Base-by-base conservation (phyloP, 1,140 invertebrate genomes). In the Diploscapter pachys region DNA sequence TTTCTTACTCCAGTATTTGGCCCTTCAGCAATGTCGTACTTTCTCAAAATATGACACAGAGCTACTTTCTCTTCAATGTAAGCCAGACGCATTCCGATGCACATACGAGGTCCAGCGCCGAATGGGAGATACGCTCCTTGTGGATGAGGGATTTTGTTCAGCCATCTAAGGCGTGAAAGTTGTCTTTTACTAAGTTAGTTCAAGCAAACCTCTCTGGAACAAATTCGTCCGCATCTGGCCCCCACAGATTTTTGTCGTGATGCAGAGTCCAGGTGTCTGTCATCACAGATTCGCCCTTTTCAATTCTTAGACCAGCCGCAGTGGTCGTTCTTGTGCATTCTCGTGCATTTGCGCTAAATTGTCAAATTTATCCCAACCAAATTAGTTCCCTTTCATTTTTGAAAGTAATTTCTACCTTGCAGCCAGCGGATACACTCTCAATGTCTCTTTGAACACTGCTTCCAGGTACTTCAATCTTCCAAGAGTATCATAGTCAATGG, bases 51-150 rank as follows among this genome's bases (percentile, higher is more conserved):
- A 52, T 80, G 61, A 0, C 77, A 78, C 3, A 86, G 55, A 3
- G 81, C 78, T 50, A 86, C 70, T 63, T 85, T 86, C 64, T 83
- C 71, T 65, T 85, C 81, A 71, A 85, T 64, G 68, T 83, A 71
- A 3, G 84, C 83, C 54, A 86, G 70, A 57, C 85, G 63, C 76
- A 83, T 79, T 56, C 85, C 85, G 51, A 86, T 81, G 73, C 85
- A 86, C 49, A 75, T 75, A 6, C 85, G 71, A 2, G 85, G 85
- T 4, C 85, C 85, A 5, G 51, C 77, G 6, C 82, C 84, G 56
- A 85, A 85, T 52, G 83, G 78, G 6, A 83, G 31, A 31, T 31
- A 31, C 31, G 31, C 31, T 31, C 31, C 31, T 31, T 31, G 31
- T 31, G 31, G 31, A 1, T 31, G 31, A 31, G 31, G 31, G 31